phyloP scores from a whole-genome alignment of 2,113 vertebrate species.

The Sitta europaea region DNA sequence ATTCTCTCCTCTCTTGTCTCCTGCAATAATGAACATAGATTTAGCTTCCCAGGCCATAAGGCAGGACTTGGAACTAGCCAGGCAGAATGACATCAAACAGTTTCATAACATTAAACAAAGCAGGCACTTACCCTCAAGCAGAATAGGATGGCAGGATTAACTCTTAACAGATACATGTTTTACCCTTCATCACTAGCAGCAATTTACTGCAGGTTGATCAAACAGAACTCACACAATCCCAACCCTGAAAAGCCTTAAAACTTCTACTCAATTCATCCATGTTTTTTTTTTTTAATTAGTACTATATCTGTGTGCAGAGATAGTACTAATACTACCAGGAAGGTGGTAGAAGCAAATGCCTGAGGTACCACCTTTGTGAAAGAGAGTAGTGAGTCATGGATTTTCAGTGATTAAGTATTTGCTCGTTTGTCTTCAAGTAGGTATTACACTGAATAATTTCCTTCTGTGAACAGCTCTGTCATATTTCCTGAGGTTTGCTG shows the following conservation, averaged over 20 bases:
- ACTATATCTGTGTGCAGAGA: background rate
- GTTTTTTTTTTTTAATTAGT: background rate
- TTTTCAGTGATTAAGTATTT: background rate
- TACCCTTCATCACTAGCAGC: background rate
- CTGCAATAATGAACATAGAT: slow-evolving; percentile 38
- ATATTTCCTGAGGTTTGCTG: background rate
- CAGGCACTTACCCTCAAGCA: background rate
- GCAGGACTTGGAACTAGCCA: background rate
- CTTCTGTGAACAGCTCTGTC: background rate
- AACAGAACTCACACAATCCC: background rate
- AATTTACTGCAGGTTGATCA: background rate
- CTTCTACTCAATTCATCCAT: background rate
- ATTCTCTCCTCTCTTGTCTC: slow-evolving; percentile 87
- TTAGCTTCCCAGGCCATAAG: background rate
- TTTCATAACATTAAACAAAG: background rate
- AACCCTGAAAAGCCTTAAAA: background rate
- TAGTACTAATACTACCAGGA: background rate
- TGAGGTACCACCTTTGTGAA: background rate
- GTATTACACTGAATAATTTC: background rate
- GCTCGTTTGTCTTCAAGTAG: background rate
- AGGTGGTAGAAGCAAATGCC: background rate
- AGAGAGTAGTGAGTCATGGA: background rate
- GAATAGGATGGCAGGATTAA: background rate
- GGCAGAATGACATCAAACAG: background rate
- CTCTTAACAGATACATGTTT: background rate